Percentiles rank a stretch among this genome's conserved stretches.
phyloP scores from a whole-genome alignment of 2,888 invertebrate genomes.

The Lottia gigantea region DNA sequence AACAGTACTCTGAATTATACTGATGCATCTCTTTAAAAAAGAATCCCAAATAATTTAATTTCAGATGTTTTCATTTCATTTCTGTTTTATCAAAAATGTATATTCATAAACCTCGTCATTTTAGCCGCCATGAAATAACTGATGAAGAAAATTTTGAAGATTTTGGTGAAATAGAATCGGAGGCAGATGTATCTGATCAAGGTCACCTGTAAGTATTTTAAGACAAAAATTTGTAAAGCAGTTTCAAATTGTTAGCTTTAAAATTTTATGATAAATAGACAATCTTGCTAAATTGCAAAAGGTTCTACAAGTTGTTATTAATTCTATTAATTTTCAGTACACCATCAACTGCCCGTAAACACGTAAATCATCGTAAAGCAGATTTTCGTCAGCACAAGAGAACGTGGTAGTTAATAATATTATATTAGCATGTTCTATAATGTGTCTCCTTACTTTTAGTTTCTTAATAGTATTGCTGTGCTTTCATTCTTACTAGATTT shows the following conservation, averaged over 20 bases:
- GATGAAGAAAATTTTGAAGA: conserved; percentile 63
- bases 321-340: conserved; percentile 27
- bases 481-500: no score
- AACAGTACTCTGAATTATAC: background rate
- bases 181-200: conserved; percentile 40
- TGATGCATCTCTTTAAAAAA: background rate
- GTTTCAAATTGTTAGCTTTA: no score
- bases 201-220: conserved; percentile 36
- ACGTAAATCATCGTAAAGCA: conserved; percentile 30
- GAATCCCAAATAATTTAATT: background rate
- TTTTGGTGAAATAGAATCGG: conserved; percentile 74
- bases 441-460: conserved; percentile 12
- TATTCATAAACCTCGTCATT: conserved; percentile 24
- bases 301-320: background rate
- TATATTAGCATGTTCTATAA: conserved; percentile 3
- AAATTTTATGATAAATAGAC: no score
- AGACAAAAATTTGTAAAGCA: background rate
- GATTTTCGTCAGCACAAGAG: conserved; percentile 34
- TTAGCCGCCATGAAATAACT: conserved; percentile 50
- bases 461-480: conserved; percentile 12
- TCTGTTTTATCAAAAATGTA: no score
- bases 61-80: background rate
- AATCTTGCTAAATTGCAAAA: no score
- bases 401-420: conserved; percentile 31
- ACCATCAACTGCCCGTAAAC: conserved; percentile 29